These are phyloP conservation scores for Drosophila paulistorum DNA, from an alignment of 1,140 invertebrate genomes.

Conservation along the genomic window DNA sequence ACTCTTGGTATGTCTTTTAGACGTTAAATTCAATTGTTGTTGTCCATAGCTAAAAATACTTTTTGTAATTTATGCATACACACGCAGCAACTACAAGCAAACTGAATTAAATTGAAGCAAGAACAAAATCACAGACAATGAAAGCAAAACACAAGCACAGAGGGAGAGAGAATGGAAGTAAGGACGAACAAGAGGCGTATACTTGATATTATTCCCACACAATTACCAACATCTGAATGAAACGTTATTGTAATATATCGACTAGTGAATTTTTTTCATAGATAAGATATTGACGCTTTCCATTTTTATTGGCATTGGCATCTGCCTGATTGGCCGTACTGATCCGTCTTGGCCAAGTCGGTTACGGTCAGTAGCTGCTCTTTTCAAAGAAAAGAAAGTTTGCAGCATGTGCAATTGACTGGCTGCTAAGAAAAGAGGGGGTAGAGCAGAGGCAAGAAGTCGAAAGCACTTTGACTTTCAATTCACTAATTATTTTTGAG, in stretches of 20 bases:
- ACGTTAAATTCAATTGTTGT: slow-evolving; percentile 67
- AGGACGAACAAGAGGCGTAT: too few relatives aligned
- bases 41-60: slow-evolving; percentile 10
- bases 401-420: neutral
- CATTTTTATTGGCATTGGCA: neutral
- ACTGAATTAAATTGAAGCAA: slow-evolving; percentile 29
- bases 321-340: neutral
- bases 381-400: neutral
- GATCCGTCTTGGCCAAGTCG: neutral
- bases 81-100: slow-evolving; percentile 50
- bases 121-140: slow-evolving; percentile 19
- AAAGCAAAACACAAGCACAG: slow-evolving; percentile 7
- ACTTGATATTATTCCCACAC: too few relatives aligned
- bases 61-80: slow-evolving; percentile 67
- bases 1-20: slow-evolving; percentile 68
- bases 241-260: too few relatives aligned
- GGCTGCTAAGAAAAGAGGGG: neutral
- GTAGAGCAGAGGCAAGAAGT: too few relatives aligned
- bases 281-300: too few relatives aligned
- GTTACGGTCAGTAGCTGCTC: neutral
- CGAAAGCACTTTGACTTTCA: neutral
- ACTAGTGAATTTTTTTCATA: too few relatives aligned
- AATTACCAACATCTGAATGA: too few relatives aligned
- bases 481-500: neutral
- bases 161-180: neutral